Percentiles rank a stretch among this genome's conserved stretches.
Evolutionary conservation across 2,113 vertebrate genomes (phyloP).

Genomic region (Rhea pennata): DNA sequence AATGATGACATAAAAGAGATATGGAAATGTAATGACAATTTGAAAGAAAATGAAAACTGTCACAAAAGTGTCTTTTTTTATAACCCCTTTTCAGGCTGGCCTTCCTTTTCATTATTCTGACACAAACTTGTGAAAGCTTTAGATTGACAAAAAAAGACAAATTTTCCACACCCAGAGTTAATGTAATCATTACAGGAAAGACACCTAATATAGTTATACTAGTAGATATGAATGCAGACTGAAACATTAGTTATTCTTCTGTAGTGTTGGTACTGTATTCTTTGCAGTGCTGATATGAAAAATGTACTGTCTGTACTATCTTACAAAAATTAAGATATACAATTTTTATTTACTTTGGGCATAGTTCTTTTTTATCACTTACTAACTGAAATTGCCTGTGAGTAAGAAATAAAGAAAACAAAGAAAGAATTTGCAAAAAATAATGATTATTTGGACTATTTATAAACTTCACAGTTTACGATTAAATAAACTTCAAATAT

Average conservation of each 20-base stretch:
- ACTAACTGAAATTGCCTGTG: neutral
- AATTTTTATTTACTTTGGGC: neutral
- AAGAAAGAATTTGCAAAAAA: neutral
- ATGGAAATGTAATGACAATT: neutral
- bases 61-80: neutral
- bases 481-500: neutral
- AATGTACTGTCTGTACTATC: neutral
- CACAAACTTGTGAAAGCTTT: neutral
- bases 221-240: neutral
- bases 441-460: neutral
- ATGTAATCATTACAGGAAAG: neutral
- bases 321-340: neutral
- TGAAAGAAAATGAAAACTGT: neutral
- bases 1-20: neutral
- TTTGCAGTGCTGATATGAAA: neutral
- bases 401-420: neutral
- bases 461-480: neutral
- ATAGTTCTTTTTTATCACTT: neutral
- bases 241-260: neutral
- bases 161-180: neutral
- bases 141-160: neutral
- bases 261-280: neutral
- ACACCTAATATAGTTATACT: neutral
- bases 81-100: neutral
- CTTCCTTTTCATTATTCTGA: neutral